These are phyloP conservation scores for Triplophysa dalaica DNA, from an alignment of 2,113 vertebrate genomes.

Conservation along the genomic window DNA sequence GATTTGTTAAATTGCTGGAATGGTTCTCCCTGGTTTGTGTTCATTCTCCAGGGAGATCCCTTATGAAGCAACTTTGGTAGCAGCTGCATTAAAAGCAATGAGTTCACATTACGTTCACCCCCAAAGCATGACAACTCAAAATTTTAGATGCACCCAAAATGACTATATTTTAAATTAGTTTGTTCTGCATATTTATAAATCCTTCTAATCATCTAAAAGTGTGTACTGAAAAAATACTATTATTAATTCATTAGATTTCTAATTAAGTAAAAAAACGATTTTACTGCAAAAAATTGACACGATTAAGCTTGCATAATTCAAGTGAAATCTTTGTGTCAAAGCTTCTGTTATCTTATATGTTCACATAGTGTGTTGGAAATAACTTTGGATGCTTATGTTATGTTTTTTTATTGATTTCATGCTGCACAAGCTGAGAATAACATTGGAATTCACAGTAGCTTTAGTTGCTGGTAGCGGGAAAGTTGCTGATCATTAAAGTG, in stretches of 20 bases:
- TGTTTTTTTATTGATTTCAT: constrained; percentile 18
- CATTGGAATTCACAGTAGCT: not conserved
- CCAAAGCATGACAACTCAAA: not conserved
- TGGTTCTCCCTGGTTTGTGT: constrained; percentile 1
- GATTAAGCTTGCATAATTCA: too few relatives aligned
- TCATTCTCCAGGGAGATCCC: constrained; percentile 22
- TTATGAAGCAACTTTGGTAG: not conserved
- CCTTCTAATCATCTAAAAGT: too few relatives aligned
- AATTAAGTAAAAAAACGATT: too few relatives aligned
- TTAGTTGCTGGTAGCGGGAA: not conserved
- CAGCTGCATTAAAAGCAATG: not conserved
- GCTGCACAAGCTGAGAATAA: not conserved
- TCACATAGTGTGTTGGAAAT: not conserved
- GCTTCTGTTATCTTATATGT: too few relatives aligned
- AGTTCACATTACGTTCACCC: not conserved
- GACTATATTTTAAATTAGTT: too few relatives aligned
- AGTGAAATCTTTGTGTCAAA: too few relatives aligned
- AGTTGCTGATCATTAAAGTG: not conserved
- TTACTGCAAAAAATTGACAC: too few relatives aligned
- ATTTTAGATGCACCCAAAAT: too few relatives aligned
- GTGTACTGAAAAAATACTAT: too few relatives aligned
- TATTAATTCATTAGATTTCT: too few relatives aligned
- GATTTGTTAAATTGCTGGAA: constrained; percentile 10
- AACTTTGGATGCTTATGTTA: not conserved
- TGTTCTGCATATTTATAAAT: too few relatives aligned